Base-by-base conservation (phyloP, 1,140 invertebrate species). In the Diachasmimorpha longicaudata region DNA sequence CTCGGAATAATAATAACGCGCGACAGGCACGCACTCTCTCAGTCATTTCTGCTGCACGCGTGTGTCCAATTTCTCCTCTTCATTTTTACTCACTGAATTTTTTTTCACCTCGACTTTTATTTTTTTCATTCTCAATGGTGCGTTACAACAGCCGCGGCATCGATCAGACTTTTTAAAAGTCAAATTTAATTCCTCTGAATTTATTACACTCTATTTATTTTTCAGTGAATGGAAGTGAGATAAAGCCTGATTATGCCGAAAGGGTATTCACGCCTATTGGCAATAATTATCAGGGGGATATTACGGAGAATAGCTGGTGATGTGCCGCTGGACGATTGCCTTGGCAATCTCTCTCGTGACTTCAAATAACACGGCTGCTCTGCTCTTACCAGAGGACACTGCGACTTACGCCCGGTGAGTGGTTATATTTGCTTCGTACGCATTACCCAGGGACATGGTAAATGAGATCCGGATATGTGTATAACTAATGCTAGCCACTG, bases 1-100 rank as follows among this genome's bases (percentile, higher is more conserved):
- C 63, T 68, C 72, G 75, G 55, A 79, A 79, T 79, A 79, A 79
- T 79, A 78, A 79, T 77, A 77, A 79, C 70, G 46, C 63, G 63
- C 58, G 75, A 77, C 76, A 77, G 76, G 75, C 44, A 67, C 72
- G 75, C 74, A 58, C 63, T 70, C 52, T 46, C 16, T 66, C 52
- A 67, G 70, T 67, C 66, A 36, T 66, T 58, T 55, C 55, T 52
- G 70, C 46, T 25, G 66, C 72, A 55, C 44, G 48, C 25, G 58
- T 39, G 19, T 52, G 25, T 55, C 73, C 23, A 36, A 70, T 70
- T 70, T 48, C 69, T 70, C 69, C 42, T 48, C 42, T 48, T 48
- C 19, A 44, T 70, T 46, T 70, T 70, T 46, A 14, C 37, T 44
- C 37, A 3, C n/a, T 37, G 31, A n/a, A 44, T 23, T 46, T 70